phyloP scores from a whole-genome alignment of 2,113 vertebrate genomes.

The Panthera uncia region DNA sequence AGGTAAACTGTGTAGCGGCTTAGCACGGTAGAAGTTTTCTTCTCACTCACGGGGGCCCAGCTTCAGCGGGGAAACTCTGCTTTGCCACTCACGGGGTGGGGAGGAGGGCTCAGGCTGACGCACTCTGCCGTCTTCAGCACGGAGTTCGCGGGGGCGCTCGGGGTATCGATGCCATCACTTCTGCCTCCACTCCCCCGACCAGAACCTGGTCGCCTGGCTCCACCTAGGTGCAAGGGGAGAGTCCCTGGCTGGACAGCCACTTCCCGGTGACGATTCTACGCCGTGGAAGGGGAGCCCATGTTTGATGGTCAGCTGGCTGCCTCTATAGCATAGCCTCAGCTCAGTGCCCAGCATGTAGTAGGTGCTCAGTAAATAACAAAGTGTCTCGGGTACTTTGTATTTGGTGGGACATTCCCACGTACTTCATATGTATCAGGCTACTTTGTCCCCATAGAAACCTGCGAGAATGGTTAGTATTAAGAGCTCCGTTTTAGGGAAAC shows the following conservation, averaged over 20 bases:
- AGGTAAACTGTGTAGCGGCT: neutral
- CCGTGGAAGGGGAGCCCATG: neutral
- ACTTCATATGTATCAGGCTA: neutral
- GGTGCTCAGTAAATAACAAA: neutral
- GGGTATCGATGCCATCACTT: neutral
- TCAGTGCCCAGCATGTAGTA: fast-evolving
- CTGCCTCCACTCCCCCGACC: neutral
- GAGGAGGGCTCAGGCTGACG: neutral
- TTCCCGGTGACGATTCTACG: neutral
- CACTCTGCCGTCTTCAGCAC: neutral
- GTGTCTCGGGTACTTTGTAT: neutral
- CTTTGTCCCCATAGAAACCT: neutral
- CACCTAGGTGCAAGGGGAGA: neutral
- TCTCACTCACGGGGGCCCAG: neutral
- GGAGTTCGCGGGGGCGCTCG: neutral
- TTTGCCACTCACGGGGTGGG: neutral
- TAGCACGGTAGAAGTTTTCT: neutral
- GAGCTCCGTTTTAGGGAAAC: neutral
- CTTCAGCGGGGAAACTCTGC: neutral
- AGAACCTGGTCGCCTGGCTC: too few species aligned
- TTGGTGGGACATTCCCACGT: neutral
- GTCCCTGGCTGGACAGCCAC: neutral
- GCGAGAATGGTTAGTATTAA: neutral
- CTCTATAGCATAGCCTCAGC: neutral
- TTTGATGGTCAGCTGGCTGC: neutral